These are phyloP conservation scores for Tyrannus savana DNA, from an alignment of 2,113 vertebrate genomes.

Conservation along the genomic window DNA sequence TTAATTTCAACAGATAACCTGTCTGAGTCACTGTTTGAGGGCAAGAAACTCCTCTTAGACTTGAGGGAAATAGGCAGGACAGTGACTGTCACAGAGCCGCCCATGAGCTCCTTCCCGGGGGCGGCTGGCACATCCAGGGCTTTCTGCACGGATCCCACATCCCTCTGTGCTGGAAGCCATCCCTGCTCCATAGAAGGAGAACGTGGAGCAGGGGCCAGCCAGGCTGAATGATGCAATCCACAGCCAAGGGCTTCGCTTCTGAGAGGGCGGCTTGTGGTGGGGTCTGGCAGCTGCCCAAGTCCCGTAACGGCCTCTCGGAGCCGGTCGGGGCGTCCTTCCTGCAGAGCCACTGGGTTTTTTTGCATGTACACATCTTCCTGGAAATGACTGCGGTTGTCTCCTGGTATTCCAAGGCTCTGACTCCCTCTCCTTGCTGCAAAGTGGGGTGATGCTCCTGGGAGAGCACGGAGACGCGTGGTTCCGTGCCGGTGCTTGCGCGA, in stretches of 20 bases:
- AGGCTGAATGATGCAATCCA: conserved; percentile 13
- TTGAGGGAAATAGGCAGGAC: rapidly evolving
- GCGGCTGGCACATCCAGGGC: neutral
- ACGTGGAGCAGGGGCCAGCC: neutral
- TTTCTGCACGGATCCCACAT: neutral
- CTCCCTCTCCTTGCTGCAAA: neutral
- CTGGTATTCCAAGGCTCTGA: neutral
- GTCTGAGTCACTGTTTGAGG: neutral
- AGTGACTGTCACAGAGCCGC: neutral
- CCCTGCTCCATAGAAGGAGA: neutral
- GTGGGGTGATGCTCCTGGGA: neutral
- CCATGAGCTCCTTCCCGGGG: rapidly evolving
- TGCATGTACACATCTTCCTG: neutral
- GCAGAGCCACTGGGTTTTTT: neutral
- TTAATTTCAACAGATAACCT: neutral
- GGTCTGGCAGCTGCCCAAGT: conserved; percentile 23
- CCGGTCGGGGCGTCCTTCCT: neutral
- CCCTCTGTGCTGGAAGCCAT: neutral
- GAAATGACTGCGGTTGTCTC: neutral
- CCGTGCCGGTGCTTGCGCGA: neutral
- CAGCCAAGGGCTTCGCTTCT: neutral
- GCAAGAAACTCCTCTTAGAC: neutral
- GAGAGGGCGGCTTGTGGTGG: neutral
- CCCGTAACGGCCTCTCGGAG: neutral
- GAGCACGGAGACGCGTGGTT: rapidly evolving